Conservation (phyloP, 2,888 invertebrate species). For the Pseudanteris insignis region DNA sequence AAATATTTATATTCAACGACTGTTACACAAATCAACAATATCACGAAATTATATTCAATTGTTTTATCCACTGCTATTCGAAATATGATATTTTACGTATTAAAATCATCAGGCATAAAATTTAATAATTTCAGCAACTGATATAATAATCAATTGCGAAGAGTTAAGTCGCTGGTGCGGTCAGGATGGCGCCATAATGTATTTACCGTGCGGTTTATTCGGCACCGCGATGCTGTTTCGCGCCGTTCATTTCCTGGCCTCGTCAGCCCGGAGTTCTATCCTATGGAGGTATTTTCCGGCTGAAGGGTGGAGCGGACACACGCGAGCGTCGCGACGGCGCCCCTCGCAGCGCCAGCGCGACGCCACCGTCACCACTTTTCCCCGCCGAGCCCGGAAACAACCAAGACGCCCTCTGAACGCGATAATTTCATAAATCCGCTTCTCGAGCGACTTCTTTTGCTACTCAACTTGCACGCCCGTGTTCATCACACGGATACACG, state of each 20-base stretch:
- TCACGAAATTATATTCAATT: too few species aligned
- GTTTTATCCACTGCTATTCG: too few species aligned
- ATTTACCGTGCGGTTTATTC: conserved; percentile 35
- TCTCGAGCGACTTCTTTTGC: conserved; percentile 4
- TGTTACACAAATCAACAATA: too few species aligned
- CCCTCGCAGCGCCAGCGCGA: conserved; percentile 22
- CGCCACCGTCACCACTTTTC: conserved; percentile 17
- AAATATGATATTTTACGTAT: too few species aligned
- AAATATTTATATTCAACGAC: too few species aligned
- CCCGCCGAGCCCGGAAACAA: conserved; percentile 35
- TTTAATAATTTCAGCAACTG: too few species aligned
- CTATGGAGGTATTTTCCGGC: conserved; percentile 27
- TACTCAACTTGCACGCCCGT: conserved; percentile 10
- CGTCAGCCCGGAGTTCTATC: conserved; percentile 18
- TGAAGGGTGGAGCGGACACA: too few species aligned
- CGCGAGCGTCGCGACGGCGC: conserved; percentile 38
- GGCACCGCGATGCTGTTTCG: conserved; percentile 27
- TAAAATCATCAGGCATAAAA: too few species aligned
- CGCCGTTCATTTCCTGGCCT: conserved; percentile 36
- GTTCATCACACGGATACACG: conserved; percentile 21
- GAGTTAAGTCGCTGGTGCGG: neutral
- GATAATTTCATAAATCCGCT: conserved; percentile 34
- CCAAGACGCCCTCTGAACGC: conserved; percentile 21
- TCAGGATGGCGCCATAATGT: conserved; percentile 27
- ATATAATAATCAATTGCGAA: neutral